Evolutionary conservation across 2,888 invertebrate genomes (phyloP), one percentile per base, ranked within the genome.

Genomic region (Ochropleura plecta): DNA sequence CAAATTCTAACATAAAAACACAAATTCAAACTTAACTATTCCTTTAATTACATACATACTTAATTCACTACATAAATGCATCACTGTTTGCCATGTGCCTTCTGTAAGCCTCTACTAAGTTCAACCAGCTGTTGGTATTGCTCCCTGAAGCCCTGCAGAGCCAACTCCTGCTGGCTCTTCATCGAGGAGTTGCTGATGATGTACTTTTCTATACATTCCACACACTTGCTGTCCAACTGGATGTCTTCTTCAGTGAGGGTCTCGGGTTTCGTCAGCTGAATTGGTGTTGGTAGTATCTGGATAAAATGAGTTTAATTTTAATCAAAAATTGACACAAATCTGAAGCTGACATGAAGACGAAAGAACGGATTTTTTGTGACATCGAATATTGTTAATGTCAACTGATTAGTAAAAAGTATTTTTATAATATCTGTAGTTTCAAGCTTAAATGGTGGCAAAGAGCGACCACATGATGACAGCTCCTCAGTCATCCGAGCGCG

Each of bases 61-160:
- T 64, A 73, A 7, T 75, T 69, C 65, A 57, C 55, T 72, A 81
- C 53, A 80, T 78, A 80, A 81, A 84, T 74, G 82, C 73, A 78
- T 85, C 88, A 94, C 66, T 90, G 89, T 57, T 91, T 93, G 60
- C 98, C 98, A 89, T 98, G 98, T 0, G 98, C 98, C 85, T 97
- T 97, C 90, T 97, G 96, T 76, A 98, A 91, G n/a, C 97, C 97
- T 40, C 97, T 93, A 78, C 97, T 97, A 0, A 98, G 90, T 73
- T 97, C 96, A 55, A 96, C 92, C 75, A 97, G 95, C 83, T 97
- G 97, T 59, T 97, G 96, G 83, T 97, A 97, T n/a, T 97, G 88
- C 90, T 98, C 98, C 86, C 97, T 97, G 85, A 97, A 97, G 8
- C 97, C 97, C 90, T 98, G 98, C n/a, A 98, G 89, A 0, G 98